phyloP scores from a whole-genome alignment of 2,797 vertebrate genomes.

The Hippocampus kuda region DNA sequence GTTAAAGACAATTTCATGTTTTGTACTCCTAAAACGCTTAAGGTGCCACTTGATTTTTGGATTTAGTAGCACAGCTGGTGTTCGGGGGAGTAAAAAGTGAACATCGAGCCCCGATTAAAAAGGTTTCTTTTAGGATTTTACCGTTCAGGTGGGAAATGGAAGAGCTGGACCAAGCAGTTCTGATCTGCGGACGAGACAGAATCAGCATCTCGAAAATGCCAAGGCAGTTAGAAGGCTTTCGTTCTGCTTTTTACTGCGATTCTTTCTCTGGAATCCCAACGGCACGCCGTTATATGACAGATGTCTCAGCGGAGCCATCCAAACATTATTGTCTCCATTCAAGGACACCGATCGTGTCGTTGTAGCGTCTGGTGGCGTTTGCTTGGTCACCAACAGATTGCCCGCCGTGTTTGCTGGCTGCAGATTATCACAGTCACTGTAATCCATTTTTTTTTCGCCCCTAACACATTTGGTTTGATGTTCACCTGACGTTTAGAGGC shows the following conservation, averaged over 20 bases:
- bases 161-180: neutral
- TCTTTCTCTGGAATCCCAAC: conserved; percentile 12
- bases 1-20: too few relatives aligned
- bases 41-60: too few relatives aligned
- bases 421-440: conserved; percentile 39
- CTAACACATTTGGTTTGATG: conserved; percentile 15
- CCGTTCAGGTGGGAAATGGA: neutral
- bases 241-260: conserved; percentile 36
- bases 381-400: conserved; percentile 29
- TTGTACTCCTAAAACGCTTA: too few relatives aligned
- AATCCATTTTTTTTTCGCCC: conserved; percentile 37
- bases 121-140: neutral
- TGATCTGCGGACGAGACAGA: neutral
- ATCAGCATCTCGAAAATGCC: conserved; percentile 54
- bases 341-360: neutral
- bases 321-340: too few relatives aligned
- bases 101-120: neutral
- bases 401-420: conserved; percentile 30
- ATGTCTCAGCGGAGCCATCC: too few relatives aligned
- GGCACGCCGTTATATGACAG: neutral
- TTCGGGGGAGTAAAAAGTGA: too few relatives aligned
- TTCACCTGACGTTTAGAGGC: conserved; percentile 31
- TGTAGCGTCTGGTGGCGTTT: neutral
- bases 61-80: too few relatives aligned
- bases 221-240: conserved; percentile 44